Conservation (phyloP, 1,140 invertebrate genomes). For the Oscheius sp. region DNA sequence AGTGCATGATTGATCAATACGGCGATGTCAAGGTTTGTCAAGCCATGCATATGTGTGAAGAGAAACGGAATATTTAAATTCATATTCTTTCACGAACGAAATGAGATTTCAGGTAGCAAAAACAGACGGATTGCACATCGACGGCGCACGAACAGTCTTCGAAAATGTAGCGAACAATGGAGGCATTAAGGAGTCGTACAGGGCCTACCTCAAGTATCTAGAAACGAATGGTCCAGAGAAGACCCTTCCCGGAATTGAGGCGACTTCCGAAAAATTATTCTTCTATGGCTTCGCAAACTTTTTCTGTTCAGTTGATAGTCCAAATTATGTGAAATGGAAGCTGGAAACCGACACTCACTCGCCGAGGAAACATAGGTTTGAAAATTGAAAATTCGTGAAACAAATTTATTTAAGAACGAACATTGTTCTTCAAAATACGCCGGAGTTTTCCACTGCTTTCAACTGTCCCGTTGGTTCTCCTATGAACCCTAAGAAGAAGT, state of each 20-base stretch:
- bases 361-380: neutral
- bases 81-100: too few species aligned
- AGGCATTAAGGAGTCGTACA: too few species aligned
- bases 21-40: neutral
- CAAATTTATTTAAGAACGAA: too few species aligned
- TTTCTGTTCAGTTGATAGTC: neutral
- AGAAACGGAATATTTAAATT: too few species aligned
- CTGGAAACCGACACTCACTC: neutral
- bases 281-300: neutral
- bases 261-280: neutral
- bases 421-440: constrained; percentile 9
- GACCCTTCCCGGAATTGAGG: neutral
- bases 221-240: neutral
- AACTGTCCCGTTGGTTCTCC: constrained; percentile 58
- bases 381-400: too few species aligned
- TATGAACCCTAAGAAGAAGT: constrained; percentile 62
- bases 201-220: too few species aligned
- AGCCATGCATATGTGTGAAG: too few species aligned
- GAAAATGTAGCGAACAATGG: neutral
- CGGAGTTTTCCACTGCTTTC: constrained; percentile 62
- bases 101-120: too few species aligned
- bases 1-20: neutral
- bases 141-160: neutral
- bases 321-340: neutral
- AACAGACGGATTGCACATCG: neutral